phyloP scores from a whole-genome alignment of 2,797 vertebrate species.

The Brotogeris chrysoptera region DNA sequence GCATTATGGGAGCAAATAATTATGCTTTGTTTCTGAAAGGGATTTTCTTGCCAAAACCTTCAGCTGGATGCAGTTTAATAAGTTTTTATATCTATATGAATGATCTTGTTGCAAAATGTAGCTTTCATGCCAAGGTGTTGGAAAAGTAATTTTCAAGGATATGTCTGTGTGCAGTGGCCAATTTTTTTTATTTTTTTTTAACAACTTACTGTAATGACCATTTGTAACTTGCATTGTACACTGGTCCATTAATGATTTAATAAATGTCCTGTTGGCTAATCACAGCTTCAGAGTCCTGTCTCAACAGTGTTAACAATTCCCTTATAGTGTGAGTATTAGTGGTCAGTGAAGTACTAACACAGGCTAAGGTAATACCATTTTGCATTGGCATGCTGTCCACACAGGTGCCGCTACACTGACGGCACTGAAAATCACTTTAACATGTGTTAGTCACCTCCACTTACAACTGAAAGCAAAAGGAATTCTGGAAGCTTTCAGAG shows the following conservation, averaged over 20 bases:
- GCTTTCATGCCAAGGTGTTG: neutral
- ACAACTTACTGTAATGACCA: neutral
- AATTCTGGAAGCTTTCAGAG: neutral
- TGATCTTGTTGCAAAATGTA: neutral
- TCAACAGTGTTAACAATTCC: neutral
- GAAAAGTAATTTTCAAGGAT: neutral
- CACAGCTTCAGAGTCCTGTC: neutral
- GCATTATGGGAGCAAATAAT: neutral
- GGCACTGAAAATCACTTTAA: neutral
- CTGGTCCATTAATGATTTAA: neutral
- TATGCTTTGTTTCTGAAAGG: neutral
- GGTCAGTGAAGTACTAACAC: neutral
- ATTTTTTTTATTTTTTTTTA: neutral
- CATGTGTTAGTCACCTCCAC: neutral
- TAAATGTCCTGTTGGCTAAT: neutral
- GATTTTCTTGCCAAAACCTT: conserved; percentile 4
- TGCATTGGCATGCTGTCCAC: neutral
- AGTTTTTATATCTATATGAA: neutral
- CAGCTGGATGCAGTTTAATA: neutral
- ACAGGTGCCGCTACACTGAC: neutral
- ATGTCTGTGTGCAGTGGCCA: neutral
- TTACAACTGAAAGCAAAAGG: neutral
- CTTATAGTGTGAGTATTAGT: neutral
- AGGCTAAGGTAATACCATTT: neutral
- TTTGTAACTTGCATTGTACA: neutral